Evolutionary conservation across 2,797 vertebrate genomes (phyloP).

Genomic region (Euthynnus affinis): DNA sequence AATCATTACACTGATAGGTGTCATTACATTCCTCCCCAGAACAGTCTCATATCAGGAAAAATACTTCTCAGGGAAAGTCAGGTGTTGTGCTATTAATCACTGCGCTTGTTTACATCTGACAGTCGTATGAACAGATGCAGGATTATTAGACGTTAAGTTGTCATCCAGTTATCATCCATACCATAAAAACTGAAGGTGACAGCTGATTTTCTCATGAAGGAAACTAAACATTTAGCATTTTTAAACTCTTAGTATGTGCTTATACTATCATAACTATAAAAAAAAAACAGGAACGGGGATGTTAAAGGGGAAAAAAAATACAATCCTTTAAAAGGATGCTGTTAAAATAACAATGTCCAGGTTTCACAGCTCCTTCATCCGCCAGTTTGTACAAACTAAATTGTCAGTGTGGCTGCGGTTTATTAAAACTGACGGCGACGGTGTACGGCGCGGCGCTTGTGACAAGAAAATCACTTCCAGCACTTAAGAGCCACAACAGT

Average conservation of each 20-base stretch:
- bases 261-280: not conserved
- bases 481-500: constrained; percentile 26
- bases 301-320: not conserved
- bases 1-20: constrained; percentile 3
- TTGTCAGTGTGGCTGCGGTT: not conserved
- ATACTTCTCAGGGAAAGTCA: not conserved
- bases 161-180: too few species aligned
- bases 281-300: not conserved
- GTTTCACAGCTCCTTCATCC: not conserved
- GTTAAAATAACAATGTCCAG: not conserved
- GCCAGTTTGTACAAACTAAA: not conserved
- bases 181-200: not conserved
- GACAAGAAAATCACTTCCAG: constrained; percentile 29
- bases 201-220: too few species aligned
- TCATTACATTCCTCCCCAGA: not conserved
- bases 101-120: not conserved
- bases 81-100: not conserved
- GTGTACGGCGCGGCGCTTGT: not conserved
- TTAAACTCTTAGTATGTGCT: not conserved
- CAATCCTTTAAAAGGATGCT: not conserved
- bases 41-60: too few species aligned
- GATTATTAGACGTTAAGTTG: too few species aligned
- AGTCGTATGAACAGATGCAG: not conserved
- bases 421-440: constrained; percentile 3
- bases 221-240: not conserved